These are phyloP conservation scores for Eristalis intricaria DNA, from an alignment of 2,888 invertebrate species.

Conservation along the genomic window DNA sequence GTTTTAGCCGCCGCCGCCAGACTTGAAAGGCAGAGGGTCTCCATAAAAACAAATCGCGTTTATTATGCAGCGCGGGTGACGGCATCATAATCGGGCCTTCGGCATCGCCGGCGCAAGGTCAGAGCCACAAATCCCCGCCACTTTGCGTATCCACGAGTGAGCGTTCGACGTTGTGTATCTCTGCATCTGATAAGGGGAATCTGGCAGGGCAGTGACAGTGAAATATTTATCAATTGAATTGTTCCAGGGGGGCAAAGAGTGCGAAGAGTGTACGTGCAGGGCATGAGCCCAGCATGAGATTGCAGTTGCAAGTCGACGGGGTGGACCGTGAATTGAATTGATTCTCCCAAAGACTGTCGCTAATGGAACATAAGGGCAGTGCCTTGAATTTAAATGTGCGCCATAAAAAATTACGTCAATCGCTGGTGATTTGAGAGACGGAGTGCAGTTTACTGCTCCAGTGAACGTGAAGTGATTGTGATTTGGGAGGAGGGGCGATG, in stretches of 20 bases:
- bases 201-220: slow-evolving; percentile 37
- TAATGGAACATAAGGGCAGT: slow-evolving; percentile 41
- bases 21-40: neutral
- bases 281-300: slow-evolving; percentile 3
- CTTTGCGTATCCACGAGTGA: neutral
- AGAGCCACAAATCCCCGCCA: neutral
- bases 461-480: neutral
- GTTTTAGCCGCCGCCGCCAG: neutral
- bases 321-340: slow-evolving; percentile 45
- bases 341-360: slow-evolving; percentile 46
- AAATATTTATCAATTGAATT: slow-evolving; percentile 62
- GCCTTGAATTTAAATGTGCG: slow-evolving; percentile 33
- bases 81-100: slow-evolving; percentile 50
- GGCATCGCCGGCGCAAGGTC: slow-evolving; percentile 15
- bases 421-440: neutral
- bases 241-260: neutral
- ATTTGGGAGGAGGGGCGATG: neutral
- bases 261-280: slow-evolving; percentile 24
- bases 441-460: slow-evolving; percentile 34
- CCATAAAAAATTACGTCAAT: slow-evolving; percentile 38
- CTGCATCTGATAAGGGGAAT: neutral
- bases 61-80: slow-evolving; percentile 45
- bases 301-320: slow-evolving; percentile 35
- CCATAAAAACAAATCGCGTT: slow-evolving; percentile 45
- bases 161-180: neutral